A percentile compares a stretch with the other conserved stretches of the same genome.
Conservation (phyloP, 2,888 invertebrate genomes). For the Oxyscelio sp. region DNA sequence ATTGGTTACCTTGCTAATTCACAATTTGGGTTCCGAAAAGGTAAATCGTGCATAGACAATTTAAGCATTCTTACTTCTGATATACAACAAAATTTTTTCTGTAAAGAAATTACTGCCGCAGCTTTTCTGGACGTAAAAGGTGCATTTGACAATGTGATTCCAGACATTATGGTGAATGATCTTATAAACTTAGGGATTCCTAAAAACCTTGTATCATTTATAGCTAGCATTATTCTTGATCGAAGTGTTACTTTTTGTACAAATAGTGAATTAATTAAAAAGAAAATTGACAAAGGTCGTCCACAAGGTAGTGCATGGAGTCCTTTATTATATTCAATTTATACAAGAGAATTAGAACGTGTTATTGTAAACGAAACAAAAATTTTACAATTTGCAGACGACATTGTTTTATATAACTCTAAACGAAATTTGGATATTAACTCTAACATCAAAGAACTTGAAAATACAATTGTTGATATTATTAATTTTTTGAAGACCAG, state of each 20-base stretch:
- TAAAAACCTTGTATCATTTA: not conserved
- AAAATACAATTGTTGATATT: not conserved
- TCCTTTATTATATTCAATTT: not conserved
- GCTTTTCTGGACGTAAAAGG: too few species aligned
- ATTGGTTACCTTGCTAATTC: constrained; percentile 1
- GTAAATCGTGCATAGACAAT: constrained; percentile 54
- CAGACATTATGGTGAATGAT: not conserved
- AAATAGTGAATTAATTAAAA: not conserved
- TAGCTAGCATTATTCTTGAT: not conserved
- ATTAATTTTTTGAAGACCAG: too few species aligned
- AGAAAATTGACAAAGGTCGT: not conserved
- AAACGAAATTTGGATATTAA: not conserved
- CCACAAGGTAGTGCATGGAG: not conserved
- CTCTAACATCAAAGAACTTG: not conserved
- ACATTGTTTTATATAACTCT: constrained; percentile 21
- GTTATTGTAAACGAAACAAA: not conserved
- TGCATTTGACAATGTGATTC: too few species aligned
- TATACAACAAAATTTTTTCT: constrained; percentile 44
- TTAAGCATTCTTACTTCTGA: constrained; percentile 27
- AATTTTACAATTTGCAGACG: constrained; percentile 59
- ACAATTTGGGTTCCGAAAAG: constrained; percentile 64
- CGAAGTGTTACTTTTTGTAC: not conserved
- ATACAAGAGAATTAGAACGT: not conserved
- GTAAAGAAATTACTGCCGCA: too few species aligned
- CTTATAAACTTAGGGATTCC: not conserved